A percentile compares a stretch with the other conserved stretches of the same genome.
These are phyloP conservation scores for Chrysolina haemoptera DNA, from an alignment of 2,888 invertebrate species.

Conservation along the genomic window DNA sequence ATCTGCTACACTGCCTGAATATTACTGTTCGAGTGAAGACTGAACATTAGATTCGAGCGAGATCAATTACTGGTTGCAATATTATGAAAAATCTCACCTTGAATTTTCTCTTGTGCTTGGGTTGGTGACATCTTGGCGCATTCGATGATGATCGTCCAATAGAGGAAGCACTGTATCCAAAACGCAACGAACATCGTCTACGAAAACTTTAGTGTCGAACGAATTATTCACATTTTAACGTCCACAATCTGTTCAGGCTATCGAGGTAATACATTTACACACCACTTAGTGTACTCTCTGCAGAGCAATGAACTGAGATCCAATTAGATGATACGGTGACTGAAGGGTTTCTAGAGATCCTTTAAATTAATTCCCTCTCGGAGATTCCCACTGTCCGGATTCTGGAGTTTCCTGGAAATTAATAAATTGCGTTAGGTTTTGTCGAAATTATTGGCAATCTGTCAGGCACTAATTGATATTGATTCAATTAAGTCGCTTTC, in stretches of 20 bases:
- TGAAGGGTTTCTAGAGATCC: slow-evolving; percentile 32
- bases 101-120: slow-evolving; percentile 35
- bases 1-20: too few relatives aligned
- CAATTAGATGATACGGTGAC: slow-evolving; percentile 26
- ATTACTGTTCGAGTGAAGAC: too few relatives aligned
- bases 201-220: not conserved
- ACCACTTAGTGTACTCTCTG: slow-evolving; percentile 19
- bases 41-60: too few relatives aligned
- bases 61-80: too few relatives aligned
- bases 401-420: slow-evolving; percentile 32
- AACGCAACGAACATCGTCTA: slow-evolving; percentile 33
- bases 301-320: slow-evolving; percentile 31
- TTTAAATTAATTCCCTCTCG: slow-evolving; percentile 33
- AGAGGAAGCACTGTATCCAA: slow-evolving; percentile 39
- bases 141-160: slow-evolving; percentile 38
- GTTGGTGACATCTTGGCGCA: slow-evolving; percentile 36
- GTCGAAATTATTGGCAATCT: slow-evolving; percentile 5
- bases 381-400: slow-evolving; percentile 14
- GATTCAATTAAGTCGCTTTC: not conserved
- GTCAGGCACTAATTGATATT: not conserved
- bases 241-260: slow-evolving; percentile 25
- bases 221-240: slow-evolving; percentile 37
- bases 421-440: slow-evolving; percentile 27
- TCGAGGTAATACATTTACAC: slow-evolving; percentile 27
- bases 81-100: slow-evolving; percentile 28